phyloP scores from a whole-genome alignment of 2,113 vertebrate species.

The Tor tambroides region DNA sequence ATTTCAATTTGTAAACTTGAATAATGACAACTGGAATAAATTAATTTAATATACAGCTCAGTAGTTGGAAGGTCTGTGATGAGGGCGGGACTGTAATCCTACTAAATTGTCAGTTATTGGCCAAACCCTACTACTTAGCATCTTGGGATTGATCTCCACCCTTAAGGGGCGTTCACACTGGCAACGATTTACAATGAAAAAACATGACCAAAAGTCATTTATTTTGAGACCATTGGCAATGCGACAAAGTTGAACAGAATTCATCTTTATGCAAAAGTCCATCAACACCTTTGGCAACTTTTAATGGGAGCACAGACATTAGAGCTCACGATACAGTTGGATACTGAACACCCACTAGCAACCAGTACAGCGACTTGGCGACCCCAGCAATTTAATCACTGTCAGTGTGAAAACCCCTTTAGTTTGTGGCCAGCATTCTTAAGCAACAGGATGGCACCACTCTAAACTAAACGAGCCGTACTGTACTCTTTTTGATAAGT shows the following conservation, averaged over 20 bases:
- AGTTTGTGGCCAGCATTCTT: not conserved
- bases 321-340: not conserved
- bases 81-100: not conserved
- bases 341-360: not conserved
- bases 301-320: not conserved
- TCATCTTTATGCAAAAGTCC: not conserved
- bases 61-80: not conserved
- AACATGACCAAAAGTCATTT: not conserved
- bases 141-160: constrained; percentile 12
- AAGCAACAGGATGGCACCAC: not conserved
- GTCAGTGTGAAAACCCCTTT: not conserved
- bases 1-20: not conserved
- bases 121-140: not conserved
- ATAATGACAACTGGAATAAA: not conserved
- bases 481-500: not conserved
- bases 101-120: constrained; percentile 1
- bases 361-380: not conserved
- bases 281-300: not conserved
- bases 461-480: not conserved
- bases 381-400: not conserved
- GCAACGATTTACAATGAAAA: not conserved
- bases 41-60: not conserved
- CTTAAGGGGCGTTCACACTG: not conserved
- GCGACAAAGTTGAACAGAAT: not conserved
- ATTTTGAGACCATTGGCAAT: not conserved